Evolutionary conservation across 2,113 vertebrate species (phyloP), one percentile per base, ranked within the genome.

Genomic region (Gymnocephalus cernua): DNA sequence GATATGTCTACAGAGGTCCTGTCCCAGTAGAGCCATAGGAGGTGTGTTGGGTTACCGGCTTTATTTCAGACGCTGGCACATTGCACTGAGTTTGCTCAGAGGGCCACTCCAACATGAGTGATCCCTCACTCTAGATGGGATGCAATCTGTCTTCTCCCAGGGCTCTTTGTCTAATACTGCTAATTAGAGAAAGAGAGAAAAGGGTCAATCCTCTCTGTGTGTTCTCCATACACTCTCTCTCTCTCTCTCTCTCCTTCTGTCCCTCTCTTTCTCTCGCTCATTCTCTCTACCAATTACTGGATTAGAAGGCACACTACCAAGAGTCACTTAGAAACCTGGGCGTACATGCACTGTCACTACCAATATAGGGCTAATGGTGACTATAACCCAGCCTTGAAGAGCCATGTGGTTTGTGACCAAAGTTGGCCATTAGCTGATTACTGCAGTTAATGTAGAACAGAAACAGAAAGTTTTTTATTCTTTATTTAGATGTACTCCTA

Each of bases 351-450:
- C 88, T 89, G 90, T 94, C 92, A 88, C 91, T 87, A 88, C 79
- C 89, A 92, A 90, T 93, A 79, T 56, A 68, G 53, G 78, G 62
- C 61, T 91, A 93, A 93, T 90, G 79, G 84, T 85, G 71, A 89
- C 75, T 77, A 69, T 81, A 91, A 93, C 83, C 82, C 48, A 69
- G 85, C 57, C 81, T 84, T 82, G 27, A 90, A 83, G 80, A 88
- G 79, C 48, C 72, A 25, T 25, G 78, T 71, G 73, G 66, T 83
- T 85, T 82, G 84, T 48, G 80, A 87, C 80, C 81, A 80, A 85
- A 81, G 83, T 81, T 72, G 50, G 74, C 86, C 87, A 93, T 93
- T 93, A 93, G 88, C 86, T 93, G 88, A 94, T 94, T 91, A 89
- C 89, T 89, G 79, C 88, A 85, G 58, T 85, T 93, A 77, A 88